These are phyloP conservation scores for Xestoiulus laeticollis DNA, from an alignment of 2,888 invertebrate species.

Conservation along the genomic window DNA sequence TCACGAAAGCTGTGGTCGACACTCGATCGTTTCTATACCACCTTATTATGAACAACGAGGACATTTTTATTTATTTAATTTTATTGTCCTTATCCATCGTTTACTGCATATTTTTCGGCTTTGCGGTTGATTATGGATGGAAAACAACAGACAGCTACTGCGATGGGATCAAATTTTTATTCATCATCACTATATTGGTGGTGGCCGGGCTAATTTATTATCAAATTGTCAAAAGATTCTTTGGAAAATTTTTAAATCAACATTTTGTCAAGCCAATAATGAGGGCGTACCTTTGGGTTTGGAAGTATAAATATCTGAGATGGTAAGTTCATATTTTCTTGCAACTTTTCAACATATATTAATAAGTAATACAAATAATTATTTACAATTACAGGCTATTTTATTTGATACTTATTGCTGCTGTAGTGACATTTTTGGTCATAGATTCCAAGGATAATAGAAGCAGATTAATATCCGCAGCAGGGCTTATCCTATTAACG, in stretches of 20 bases:
- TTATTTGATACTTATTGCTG: conserved; percentile 66
- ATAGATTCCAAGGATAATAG: conserved; percentile 72
- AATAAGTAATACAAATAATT: neutral
- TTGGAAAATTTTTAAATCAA: conserved; percentile 66
- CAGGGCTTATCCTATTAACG: conserved; percentile 74
- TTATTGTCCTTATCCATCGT: neutral
- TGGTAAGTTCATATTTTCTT: neutral
- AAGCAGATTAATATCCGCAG: conserved; percentile 74
- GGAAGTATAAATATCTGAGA: conserved; percentile 56
- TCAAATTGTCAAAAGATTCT: conserved; percentile 70
- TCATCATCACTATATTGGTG: conserved; percentile 71
- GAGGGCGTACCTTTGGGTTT: conserved; percentile 55
- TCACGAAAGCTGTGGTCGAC: neutral
- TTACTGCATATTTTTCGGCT: conserved; percentile 51
- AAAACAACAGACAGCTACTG: conserved; percentile 65
- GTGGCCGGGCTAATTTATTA: conserved; percentile 75
- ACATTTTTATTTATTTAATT: neutral
- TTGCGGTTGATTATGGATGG: conserved; percentile 50
- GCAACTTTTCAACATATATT: neutral
- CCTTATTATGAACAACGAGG: neutral
- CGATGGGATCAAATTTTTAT: conserved; percentile 77
- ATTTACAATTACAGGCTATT: conserved; percentile 60
- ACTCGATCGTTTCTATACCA: neutral
- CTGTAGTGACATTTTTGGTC: conserved; percentile 71
- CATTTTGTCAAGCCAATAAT: conserved; percentile 55